Evolutionary conservation across 1,140 invertebrate genomes (phyloP).

Genomic region (Aphaenogaster rudis): DNA sequence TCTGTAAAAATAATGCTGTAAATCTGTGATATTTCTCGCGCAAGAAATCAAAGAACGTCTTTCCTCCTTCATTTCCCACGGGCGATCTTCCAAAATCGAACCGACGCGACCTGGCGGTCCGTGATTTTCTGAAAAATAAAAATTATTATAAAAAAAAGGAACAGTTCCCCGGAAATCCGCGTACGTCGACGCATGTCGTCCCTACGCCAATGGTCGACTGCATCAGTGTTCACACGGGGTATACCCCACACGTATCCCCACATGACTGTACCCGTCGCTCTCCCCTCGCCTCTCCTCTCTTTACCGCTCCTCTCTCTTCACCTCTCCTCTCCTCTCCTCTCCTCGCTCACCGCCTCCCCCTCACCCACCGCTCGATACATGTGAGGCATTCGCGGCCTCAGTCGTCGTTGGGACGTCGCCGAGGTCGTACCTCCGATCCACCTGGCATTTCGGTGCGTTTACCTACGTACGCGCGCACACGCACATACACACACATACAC

Average conservation of each 20-base stretch:
- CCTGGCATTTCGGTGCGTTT: background rate
- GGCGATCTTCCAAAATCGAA: background rate
- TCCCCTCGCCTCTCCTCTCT: slow-evolving; percentile 15
- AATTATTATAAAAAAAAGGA: background rate
- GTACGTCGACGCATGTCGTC: too few relatives aligned
- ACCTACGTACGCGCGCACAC: background rate
- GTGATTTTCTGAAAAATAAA: background rate
- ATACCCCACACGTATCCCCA: slow-evolving; percentile 46
- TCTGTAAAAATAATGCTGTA: background rate
- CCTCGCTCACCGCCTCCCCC: background rate
- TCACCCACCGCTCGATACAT: slow-evolving; percentile 69
- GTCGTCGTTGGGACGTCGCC: slow-evolving; percentile 84
- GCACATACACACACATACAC: background rate
- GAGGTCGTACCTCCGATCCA: slow-evolving; percentile 68
- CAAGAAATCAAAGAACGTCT: background rate
- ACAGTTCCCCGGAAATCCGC: background rate
- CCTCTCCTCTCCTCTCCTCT: slow-evolving; percentile 33
- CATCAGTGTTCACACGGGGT: slow-evolving; percentile 36
- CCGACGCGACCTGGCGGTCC: too few relatives aligned
- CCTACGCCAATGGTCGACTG: slow-evolving; percentile 37
- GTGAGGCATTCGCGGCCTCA: slow-evolving; percentile 77
- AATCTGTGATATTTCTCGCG: background rate
- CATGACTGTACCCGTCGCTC: slow-evolving; percentile 49
- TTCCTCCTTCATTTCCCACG: background rate
- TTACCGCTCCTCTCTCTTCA: background rate